Evolutionary conservation across 2,797 vertebrate species (phyloP).

Genomic region (Myotis planiceps): DNA sequence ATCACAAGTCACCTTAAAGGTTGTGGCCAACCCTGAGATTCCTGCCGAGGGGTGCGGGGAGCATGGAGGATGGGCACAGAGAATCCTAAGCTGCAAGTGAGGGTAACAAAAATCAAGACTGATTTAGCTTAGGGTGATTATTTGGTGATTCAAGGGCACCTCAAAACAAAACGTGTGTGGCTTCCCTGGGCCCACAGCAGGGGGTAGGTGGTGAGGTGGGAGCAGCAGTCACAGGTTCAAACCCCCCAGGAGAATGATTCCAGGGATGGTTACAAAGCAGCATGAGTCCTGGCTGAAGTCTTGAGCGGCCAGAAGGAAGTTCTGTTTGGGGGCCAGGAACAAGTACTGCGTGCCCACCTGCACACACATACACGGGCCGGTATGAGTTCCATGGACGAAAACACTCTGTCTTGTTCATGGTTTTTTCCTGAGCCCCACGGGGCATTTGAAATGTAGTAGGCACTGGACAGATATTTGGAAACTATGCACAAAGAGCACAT

Average conservation of each 20-base stretch:
- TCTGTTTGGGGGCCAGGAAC: background rate
- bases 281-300: background rate
- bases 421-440: background rate
- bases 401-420: background rate
- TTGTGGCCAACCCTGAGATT: background rate
- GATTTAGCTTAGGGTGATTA: background rate
- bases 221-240: background rate
- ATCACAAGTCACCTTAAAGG: background rate
- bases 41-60: fast-evolving
- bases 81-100: background rate
- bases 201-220: no score
- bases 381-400: background rate
- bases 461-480: background rate
- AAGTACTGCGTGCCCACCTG: fast-evolving
- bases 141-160: background rate
- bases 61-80: background rate
- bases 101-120: background rate
- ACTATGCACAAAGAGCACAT: background rate
- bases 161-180: background rate
- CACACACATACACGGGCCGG: fast-evolving
- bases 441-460: background rate
- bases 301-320: background rate
- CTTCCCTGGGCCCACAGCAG: background rate
- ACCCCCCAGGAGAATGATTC: background rate
- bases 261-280: background rate